A percentile compares a stretch with the other conserved stretches of the same genome.
phyloP scores from a whole-genome alignment of 2,113 vertebrate species.

The Eptesicus fuscus region DNA sequence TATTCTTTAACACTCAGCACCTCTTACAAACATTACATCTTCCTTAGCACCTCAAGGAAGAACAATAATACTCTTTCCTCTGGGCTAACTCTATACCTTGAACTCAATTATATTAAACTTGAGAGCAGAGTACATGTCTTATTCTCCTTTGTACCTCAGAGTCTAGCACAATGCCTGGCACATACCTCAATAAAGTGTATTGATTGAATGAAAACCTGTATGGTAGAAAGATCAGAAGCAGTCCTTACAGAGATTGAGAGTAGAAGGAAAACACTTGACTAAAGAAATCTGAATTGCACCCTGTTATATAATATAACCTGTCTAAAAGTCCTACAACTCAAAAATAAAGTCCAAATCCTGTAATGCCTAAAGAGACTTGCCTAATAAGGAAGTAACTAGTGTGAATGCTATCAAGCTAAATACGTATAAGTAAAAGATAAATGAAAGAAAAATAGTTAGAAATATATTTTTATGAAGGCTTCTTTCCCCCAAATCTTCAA shows the following conservation, averaged over 20 bases:
- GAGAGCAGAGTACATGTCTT: neutral
- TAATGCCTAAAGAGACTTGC: neutral
- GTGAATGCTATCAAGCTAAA: constrained; percentile 11
- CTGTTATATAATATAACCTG: neutral
- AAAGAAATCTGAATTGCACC: neutral
- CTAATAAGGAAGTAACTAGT: neutral
- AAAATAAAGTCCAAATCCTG: constrained; percentile 29
- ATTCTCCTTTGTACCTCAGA: neutral
- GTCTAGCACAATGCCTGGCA: neutral
- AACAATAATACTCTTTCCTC: neutral
- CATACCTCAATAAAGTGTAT: neutral
- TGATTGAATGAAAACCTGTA: neutral
- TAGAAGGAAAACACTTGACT: neutral
- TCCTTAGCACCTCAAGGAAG: neutral
- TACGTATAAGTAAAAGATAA: neutral
- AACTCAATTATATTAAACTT: neutral
- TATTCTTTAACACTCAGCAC: neutral
- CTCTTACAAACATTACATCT: neutral
- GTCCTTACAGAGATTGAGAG: neutral
- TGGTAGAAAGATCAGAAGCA: neutral
- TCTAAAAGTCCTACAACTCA: neutral
- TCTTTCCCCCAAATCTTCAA: neutral
- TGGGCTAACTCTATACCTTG: neutral
- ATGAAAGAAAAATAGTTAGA: constrained; percentile 1
- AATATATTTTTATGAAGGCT: constrained; percentile 32